Conservation (phyloP, 2,113 vertebrate genomes). For the Halichoeres trimaculatus region DNA sequence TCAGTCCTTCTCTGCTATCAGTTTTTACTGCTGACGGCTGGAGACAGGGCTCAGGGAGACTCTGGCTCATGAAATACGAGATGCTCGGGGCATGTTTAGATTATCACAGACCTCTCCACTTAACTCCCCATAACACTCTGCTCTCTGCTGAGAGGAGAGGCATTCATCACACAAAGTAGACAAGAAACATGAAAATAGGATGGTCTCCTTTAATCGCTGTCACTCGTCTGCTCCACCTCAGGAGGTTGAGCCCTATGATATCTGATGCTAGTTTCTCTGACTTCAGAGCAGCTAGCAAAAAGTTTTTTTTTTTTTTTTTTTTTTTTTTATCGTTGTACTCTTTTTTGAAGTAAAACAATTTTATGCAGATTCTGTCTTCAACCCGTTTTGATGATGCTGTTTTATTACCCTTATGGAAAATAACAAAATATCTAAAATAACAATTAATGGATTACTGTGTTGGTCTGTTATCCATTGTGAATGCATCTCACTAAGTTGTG, state of each 20-base stretch:
- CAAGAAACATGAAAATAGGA: constrained; percentile 52
- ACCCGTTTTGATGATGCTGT: too few species aligned
- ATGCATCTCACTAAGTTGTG: neutral
- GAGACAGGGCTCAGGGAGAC: constrained; percentile 55
- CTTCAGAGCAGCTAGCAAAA: neutral
- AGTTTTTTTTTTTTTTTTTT: too few species aligned
- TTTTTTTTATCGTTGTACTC: too few species aligned
- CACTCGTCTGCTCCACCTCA: constrained; percentile 6
- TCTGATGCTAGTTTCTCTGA: neutral
- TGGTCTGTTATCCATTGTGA: neutral
- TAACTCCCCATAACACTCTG: constrained; percentile 56
- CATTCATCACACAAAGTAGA: constrained; percentile 61
- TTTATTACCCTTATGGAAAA: too few species aligned
- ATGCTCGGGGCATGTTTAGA: constrained; percentile 67
- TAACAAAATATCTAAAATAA: neutral
- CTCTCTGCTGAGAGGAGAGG: constrained; percentile 43
- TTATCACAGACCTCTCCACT: constrained; percentile 72
- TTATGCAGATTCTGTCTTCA: neutral
- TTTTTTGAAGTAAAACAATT: too few species aligned
- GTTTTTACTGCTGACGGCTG: constrained; percentile 62
- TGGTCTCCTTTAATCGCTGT: constrained; percentile 20
- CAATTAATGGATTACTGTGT: neutral
- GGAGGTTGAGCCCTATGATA: constrained; percentile 2
- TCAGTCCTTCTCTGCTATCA: constrained; percentile 38
- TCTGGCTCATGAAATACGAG: constrained; percentile 71